Evolutionary conservation across 2,888 invertebrate genomes (phyloP).

Genomic region (Erebia epiphron): DNA sequence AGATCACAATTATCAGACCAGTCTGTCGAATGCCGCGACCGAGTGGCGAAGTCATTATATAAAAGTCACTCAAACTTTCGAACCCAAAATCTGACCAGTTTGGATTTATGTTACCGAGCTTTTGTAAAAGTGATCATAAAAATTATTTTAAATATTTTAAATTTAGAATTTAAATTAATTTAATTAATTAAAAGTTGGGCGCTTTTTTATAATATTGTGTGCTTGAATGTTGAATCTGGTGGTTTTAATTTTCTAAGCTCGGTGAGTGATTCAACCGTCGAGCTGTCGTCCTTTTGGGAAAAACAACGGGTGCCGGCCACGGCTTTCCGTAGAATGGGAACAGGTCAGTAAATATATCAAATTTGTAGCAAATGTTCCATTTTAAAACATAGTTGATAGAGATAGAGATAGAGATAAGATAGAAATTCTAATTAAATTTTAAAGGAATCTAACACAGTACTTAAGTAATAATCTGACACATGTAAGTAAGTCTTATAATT

Average conservation of each 20-base stretch:
- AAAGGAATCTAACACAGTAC: too few relatives aligned
- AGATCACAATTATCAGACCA: conserved; percentile 82
- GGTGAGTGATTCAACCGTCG: conserved; percentile 50
- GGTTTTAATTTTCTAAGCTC: conserved; percentile 42
- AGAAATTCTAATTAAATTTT: too few relatives aligned
- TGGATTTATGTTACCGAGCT: background rate
- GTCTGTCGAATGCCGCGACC: conserved; percentile 80
- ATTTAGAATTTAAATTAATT: background rate
- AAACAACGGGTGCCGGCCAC: conserved; percentile 83
- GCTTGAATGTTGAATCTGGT: conserved; percentile 38
- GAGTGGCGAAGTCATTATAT: conserved; percentile 71
- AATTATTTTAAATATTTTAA: background rate
- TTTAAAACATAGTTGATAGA: too few relatives aligned
- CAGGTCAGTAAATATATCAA: conserved; percentile 79
- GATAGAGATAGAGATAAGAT: too few relatives aligned
- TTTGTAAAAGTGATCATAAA: background rate
- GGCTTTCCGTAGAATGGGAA: conserved; percentile 88
- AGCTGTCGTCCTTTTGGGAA: conserved; percentile 84
- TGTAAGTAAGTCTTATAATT: too few relatives aligned
- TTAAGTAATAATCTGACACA: too few relatives aligned
- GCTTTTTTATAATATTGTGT: conserved; percentile 6
- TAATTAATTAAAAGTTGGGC: background rate
- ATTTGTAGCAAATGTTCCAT: background rate
- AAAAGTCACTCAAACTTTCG: conserved; percentile 57
- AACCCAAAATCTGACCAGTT: conserved; percentile 6